Percentiles rank a stretch among this genome's conserved stretches.
Conservation (phyloP, 2,888 invertebrate genomes). For the Hesperia comma region DNA sequence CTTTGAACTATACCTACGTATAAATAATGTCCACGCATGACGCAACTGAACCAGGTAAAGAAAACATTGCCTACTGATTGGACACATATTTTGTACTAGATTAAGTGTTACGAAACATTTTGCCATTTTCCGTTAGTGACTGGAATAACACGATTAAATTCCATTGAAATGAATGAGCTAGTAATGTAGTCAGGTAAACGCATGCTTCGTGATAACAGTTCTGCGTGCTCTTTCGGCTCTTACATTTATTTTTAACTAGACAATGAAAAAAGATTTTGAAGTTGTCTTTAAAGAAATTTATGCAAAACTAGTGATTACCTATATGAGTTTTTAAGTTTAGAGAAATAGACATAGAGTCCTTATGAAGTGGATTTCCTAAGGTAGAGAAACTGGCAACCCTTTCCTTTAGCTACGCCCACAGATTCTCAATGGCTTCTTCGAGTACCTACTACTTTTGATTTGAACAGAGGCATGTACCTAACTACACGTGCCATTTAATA, state of each 20-base stretch:
- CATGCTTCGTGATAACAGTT: constrained; percentile 2
- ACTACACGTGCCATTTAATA: no score
- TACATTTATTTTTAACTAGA: background rate
- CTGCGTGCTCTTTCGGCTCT: background rate
- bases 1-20: constrained; percentile 5
- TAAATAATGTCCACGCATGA: constrained; percentile 20
- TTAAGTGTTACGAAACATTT: constrained; percentile 17
- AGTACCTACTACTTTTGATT: no score
- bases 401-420: no score
- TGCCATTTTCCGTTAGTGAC: constrained; percentile 19
- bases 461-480: no score
- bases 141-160: constrained; percentile 5
- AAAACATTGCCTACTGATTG: constrained; percentile 33
- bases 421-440: no score
- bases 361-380: no score
- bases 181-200: background rate
- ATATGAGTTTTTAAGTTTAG: no score
- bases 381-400: no score
- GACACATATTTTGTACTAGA: constrained; percentile 23
- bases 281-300: no score
- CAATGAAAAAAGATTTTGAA: no score
- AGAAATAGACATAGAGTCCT: no score
- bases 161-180: constrained; percentile 6
- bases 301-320: no score
- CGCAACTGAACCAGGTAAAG: constrained; percentile 15